A percentile compares a stretch with the other conserved stretches of the same genome.
Evolutionary conservation across 2,888 invertebrate genomes (phyloP).

Genomic region (Oligia fasciuncula): DNA sequence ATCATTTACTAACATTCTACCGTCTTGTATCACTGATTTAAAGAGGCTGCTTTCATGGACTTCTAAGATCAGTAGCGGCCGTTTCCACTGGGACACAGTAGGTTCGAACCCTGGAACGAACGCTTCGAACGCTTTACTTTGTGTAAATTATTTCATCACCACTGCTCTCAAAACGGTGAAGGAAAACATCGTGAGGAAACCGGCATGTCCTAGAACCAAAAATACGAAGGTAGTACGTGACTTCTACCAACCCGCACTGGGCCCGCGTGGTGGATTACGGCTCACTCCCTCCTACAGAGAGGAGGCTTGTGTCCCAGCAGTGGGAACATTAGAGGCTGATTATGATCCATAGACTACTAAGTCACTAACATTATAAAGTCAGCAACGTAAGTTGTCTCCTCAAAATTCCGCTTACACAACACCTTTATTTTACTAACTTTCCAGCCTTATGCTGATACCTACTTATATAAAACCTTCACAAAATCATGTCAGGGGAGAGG

Average conservation of each 20-base stretch:
- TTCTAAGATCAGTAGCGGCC: not conserved
- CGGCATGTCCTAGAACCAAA: no score
- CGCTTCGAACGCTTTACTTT: no score
- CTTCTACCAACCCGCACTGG: no score
- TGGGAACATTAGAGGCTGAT: not conserved
- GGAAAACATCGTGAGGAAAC: no score
- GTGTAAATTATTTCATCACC: no score
- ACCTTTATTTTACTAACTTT: constrained; percentile 52
- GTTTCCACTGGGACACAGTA: no score
- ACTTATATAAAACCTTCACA: constrained; percentile 63
- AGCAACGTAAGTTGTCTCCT: not conserved
- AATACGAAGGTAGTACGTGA: no score
- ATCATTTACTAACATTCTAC: not conserved
- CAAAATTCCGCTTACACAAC: constrained; percentile 21
- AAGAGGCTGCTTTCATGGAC: not conserved
- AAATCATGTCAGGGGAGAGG: constrained; percentile 65
- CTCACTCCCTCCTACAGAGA: no score
- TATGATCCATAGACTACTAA: not conserved
- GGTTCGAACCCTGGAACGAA: no score
- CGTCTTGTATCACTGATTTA: not conserved
- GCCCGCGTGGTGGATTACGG: no score
- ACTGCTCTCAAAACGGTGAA: no score
- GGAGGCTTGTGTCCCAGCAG: no score
- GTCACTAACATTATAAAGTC: not conserved
- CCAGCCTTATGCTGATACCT: constrained; percentile 57